Percentiles rank a stretch among this genome's conserved stretches.
These are phyloP conservation scores for Corythornis madagascariensis DNA, from an alignment of 2,113 vertebrate species.

Conservation along the genomic window DNA sequence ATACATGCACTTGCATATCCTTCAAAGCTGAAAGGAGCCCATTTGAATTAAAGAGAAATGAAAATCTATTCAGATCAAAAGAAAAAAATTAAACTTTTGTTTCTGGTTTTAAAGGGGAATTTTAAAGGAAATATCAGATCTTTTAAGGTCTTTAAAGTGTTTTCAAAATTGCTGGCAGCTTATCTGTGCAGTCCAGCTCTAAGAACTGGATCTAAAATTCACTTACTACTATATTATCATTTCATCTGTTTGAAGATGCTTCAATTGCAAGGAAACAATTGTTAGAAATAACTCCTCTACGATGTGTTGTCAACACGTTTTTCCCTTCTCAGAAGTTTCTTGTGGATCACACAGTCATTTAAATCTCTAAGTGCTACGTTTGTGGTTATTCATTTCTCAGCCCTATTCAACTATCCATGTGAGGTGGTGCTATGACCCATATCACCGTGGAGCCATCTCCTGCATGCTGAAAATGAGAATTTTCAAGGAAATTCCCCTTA, in stretches of 20 bases:
- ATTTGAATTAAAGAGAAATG: background rate
- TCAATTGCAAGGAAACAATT: conserved; percentile 1
- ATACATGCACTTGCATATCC: background rate
- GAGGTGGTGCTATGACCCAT: background rate
- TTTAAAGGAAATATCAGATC: background rate
- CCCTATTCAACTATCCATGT: background rate
- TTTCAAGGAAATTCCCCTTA: background rate
- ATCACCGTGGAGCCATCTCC: background rate
- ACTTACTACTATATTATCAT: background rate
- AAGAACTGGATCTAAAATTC: background rate
- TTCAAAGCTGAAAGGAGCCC: conserved; percentile 14
- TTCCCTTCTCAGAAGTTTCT: background rate
- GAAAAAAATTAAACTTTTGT: conserved; percentile 18
- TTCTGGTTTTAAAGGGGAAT: background rate
- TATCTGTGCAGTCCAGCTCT: background rate
- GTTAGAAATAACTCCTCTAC: background rate
- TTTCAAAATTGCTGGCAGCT: background rate
- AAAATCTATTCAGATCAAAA: conserved; percentile 40
- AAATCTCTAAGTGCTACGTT: background rate
- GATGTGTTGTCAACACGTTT: background rate
- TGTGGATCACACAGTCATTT: background rate
- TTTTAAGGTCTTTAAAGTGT: background rate
- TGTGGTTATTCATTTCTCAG: conserved; percentile 5
- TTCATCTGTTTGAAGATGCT: background rate
- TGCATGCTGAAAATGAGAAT: background rate